Evolutionary conservation across 2,888 invertebrate genomes (phyloP), one percentile per base, ranked within the genome.

Genomic region (Dusona sp.): DNA sequence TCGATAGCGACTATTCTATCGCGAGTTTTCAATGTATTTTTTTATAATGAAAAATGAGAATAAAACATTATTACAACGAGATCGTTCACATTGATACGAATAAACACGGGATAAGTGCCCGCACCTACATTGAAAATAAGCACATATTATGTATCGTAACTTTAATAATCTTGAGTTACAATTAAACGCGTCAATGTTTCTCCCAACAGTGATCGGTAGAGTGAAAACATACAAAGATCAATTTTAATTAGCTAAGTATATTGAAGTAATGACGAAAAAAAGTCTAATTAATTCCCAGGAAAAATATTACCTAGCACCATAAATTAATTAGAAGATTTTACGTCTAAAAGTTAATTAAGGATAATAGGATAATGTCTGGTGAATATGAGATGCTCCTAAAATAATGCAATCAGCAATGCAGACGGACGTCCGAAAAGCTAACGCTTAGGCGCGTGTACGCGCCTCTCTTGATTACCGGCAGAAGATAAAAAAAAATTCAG

Each of bases 401-500:
- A 68, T 67, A 75, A 75, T 70, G 75, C 82, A 75, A 82, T 65
- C 75, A 70, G 74, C 54, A 8, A 61, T 75, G 68, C 82, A 75
- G 16, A 75, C 51, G 22, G 48, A 36, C 45, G 19, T 45, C 38
- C n/a, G 3, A 16, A 68, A 42, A 61, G 68, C 45, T 51, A 54
- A 36, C 36, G n/a, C 11, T n/a, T 8, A 75, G 75, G 75, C 82
- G 75, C 68, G 22, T 48, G 42, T 54, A 33, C 16, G 68, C 16
- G 68, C 45, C 11, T 25, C 57, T 70, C 82, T 51, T 67, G 42
- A 75, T 82, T 75, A 75, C 75, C 82, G 61, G 57, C 82, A 13
- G 82, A 9, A 36, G 65, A 38, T 64, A 65, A 25, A 54, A 74
- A 54, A 29, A 54, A 42, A 67, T 29, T 67, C 67, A 7, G 29